Evolutionary conservation across 2,797 vertebrate species (phyloP), one percentile per base, ranked within the genome.

Genomic region (Bufotes viridis): DNA sequence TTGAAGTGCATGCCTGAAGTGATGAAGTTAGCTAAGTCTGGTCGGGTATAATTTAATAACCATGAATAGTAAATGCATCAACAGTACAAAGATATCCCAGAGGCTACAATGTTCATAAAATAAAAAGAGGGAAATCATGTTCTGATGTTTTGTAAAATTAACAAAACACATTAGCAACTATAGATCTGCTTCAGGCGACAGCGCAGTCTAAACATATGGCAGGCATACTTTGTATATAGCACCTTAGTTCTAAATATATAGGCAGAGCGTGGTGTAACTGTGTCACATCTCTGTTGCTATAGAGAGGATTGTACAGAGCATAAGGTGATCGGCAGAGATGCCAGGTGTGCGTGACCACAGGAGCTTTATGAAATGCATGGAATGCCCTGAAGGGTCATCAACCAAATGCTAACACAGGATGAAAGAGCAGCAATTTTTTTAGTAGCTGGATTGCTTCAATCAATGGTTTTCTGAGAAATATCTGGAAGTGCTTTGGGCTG

Each of bases 1-100:
- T 49, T 42, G 18, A 3, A 26, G 17, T 11, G 34, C 8, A 79
- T 7, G 10, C 29, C 34, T 67, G 61, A 81, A 49, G 80, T 49
- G 22, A 67, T 65, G 42, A n/a, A 65, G 20, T 51, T 81, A n/a
- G 34, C 60, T 9, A n/a, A 14, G 61, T 81, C 29, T 49, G 57
- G 26, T 34, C 29, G 58, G 65, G 58, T 57, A n/a, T 63, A 81
- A 81, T 81, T 22, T 81, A 65, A 49, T 81, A 63, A 79, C 24
- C 11, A 20, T 60, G 57, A 60, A 80, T 42, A 60, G 26, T 10
- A 61, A 51, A 67, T 65, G 80, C 53, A 67, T 49, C 29, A 63
- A 63, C 20, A 63, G 58, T 60, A 63, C 29, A 49, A 65, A 67
- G 26, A 67, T 81, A 67, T 65, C 60, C 79, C 61, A 81, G 63